A percentile compares a stretch with the other conserved stretches of the same genome.
Conservation (phyloP, 2,113 vertebrate genomes). For the Tylochromis polylepis region DNA sequence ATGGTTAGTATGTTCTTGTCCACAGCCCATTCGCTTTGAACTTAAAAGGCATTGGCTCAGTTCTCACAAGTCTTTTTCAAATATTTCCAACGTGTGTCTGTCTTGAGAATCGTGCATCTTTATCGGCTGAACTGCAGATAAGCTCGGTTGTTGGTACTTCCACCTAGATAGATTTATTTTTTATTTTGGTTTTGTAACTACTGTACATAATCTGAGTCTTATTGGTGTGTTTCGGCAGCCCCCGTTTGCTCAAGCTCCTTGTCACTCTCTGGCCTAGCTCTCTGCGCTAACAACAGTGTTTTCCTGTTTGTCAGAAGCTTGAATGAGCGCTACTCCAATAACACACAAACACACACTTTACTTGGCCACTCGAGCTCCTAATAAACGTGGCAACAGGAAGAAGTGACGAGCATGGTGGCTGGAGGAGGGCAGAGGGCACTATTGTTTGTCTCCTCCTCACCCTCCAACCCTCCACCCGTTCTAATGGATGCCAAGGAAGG, state of each 20-base stretch:
- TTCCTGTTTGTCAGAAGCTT: not conserved
- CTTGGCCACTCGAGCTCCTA: not conserved
- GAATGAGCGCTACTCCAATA: not conserved
- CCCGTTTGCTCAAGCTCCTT: not conserved
- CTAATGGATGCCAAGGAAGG: conserved; percentile 53
- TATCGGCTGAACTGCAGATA: not conserved
- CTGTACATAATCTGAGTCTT: not conserved
- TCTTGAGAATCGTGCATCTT: not conserved
- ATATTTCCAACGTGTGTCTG: not conserved
- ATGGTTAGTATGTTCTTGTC: not conserved
- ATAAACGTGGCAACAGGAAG: conserved; percentile 15
- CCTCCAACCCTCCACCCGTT: conserved; percentile 11
- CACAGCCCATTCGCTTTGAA: not conserved
- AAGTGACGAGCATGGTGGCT: not conserved
- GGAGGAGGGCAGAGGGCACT: conserved; percentile 36
- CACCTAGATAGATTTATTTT: not conserved
- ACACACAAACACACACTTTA: not conserved
- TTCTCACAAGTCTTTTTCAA: not conserved
- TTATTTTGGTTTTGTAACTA: not conserved
- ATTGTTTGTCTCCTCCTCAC: conserved; percentile 51
- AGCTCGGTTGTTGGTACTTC: not conserved
- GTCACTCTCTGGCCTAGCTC: not conserved
- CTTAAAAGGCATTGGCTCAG: not conserved
- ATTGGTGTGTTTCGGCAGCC: not conserved
- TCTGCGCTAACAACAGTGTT: not conserved